Evolutionary conservation across 2,888 invertebrate species (phyloP), one percentile per base, ranked within the genome.

Genomic region (Parapristionchus giblindavisi): DNA sequence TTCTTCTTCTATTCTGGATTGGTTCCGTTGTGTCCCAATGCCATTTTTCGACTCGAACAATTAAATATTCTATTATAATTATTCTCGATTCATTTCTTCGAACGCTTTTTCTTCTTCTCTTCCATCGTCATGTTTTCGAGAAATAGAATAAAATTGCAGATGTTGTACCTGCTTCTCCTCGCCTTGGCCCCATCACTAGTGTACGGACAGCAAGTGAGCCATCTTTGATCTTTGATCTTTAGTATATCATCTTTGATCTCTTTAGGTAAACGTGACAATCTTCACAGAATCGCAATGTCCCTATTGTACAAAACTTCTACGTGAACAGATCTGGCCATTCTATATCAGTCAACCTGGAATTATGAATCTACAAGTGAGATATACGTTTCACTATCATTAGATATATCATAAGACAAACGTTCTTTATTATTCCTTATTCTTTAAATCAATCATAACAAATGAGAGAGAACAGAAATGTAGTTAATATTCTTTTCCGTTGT

Each of bases 301-400:
- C 2, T 87, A 84, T 79, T 87, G 87, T 77, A 87, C 87, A 21
- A 79, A 82, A 32, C 72, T 87, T 66, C 77, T 87, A 34, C 77
- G 87, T n/a, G 87, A 87, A 74, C 87, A 87, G 75, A 81, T 87
- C 75, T 87, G 87, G 87, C 87, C 87, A 54, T 86, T 87, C 77
- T 86, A 87, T 70, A 85, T 84, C 29, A 81, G 83, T 29, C 78
- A 83, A 75, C 87, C 86, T 0, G 87, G 87, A 58, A 84, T 87
- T 54, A 86, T 87, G 84, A 87, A 87, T 76, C 75, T 87, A 8
- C 87, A 87, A 81, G 85, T 84, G 48, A n/a, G 17, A 54, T 14
- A 14, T n/a, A n/a, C n/a, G n/a, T n/a, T n/a, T n/a, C n/a, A n/a
- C n/a, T n/a, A n/a, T n/a, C n/a, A n/a, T n/a, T n/a, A n/a, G n/a